Evolutionary conservation across 2,113 vertebrate species (phyloP).

Genomic region (Xenopus tropicalis): DNA sequence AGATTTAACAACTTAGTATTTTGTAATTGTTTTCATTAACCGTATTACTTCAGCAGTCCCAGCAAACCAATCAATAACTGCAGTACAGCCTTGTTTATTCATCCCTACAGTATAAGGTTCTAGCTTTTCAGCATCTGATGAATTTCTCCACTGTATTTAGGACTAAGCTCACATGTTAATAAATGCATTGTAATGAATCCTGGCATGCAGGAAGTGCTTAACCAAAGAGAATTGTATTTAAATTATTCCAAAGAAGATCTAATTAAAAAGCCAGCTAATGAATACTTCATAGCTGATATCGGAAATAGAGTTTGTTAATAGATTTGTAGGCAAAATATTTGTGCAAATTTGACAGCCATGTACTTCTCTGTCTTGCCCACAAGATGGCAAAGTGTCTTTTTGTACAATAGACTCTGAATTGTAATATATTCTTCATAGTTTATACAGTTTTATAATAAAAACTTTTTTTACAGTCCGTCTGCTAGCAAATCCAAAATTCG

Average conservation of each 20-base stretch:
- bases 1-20: not conserved
- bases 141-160: not conserved
- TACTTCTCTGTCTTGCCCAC: constrained; percentile 64
- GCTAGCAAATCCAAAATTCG: constrained; percentile 78
- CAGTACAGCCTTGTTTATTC: not conserved
- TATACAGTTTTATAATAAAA: constrained; percentile 52
- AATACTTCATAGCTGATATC: constrained; percentile 15
- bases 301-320: constrained; percentile 22
- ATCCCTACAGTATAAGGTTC: not conserved
- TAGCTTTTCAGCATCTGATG: not conserved
- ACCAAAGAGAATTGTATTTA: constrained; percentile 5
- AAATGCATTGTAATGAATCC: not conserved
- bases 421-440: constrained; percentile 57
- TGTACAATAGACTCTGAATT: constrained; percentile 57
- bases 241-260: constrained; percentile 17
- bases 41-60: not conserved
- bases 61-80: not conserved
- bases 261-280: constrained; percentile 20
- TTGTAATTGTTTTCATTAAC: constrained; percentile 6
- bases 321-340: constrained; percentile 30
- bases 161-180: not conserved
- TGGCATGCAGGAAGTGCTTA: not conserved
- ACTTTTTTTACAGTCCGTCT: constrained; percentile 73
- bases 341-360: constrained; percentile 42
- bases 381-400: constrained; percentile 73